Evolutionary conservation across 1,140 invertebrate species (phyloP), one percentile per base, ranked within the genome.

Genomic region (Penaeus indicus): DNA sequence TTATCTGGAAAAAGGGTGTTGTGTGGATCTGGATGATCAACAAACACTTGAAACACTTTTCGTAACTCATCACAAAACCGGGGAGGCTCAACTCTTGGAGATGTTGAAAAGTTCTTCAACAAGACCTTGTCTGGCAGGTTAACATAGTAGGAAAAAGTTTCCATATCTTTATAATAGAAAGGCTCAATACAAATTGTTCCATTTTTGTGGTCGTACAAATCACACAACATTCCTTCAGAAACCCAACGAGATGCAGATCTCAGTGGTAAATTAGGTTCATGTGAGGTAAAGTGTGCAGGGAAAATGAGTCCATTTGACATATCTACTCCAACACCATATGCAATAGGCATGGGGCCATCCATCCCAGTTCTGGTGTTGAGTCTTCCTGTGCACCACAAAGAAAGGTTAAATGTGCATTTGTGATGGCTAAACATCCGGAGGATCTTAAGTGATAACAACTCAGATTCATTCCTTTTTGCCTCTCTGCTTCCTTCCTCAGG

Each of bases 51-150:
- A 81, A 91, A 91, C 25, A 90, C 86, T 80, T 87, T 75, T 4
- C 90, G 80, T 75, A 91, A 83, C 38, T 91, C 86, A 38, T 86
- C 61, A 64, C 87, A 87, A 72, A 91, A 91, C n/a, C 81, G 85
- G 1, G 90, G 90, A 10, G 91, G 91, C 75, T 91, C 91, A 25
- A 90, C 91, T 42, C 84, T 80, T 2, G 91, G 91, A 60, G 91
- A 91, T 19, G 91, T 91, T 18, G 91, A 91, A 79, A 91, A 91
- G n/a, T 91, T 86, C 47, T 82, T 87, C 13, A 90, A 69, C 25
- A 91, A 85, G 27, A 89, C 79, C 8, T 91, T 77, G 72, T 90
- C 89, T 32, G 89, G 69, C 21, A 90, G 80, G 10, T 85, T 87
- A 21, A 86, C 32, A 81, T 90, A 91, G 54, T 90, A 60, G 25